phyloP scores from a whole-genome alignment of 2,797 vertebrate genomes.

The Xiphorhynchus erythropygius region DNA sequence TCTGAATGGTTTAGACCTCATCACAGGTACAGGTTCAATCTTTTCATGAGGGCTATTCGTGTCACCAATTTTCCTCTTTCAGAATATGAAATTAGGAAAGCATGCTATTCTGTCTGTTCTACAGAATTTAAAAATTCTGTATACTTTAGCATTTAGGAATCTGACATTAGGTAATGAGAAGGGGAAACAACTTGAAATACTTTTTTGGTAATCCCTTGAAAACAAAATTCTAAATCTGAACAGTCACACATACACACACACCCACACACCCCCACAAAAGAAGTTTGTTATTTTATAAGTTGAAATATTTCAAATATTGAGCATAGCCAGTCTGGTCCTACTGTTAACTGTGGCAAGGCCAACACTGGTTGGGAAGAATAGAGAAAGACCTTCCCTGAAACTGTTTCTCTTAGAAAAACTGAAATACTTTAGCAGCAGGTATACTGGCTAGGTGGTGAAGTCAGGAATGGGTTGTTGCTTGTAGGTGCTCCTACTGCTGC shows the following conservation, averaged over 20 bases:
- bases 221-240: background rate
- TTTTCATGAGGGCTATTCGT: background rate
- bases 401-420: background rate
- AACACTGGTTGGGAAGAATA: background rate
- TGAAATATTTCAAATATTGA: background rate
- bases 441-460: accelerated
- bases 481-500: background rate
- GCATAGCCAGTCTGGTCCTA: background rate
- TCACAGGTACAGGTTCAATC: background rate
- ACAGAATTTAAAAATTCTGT: background rate
- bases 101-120: background rate
- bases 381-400: background rate
- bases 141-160: background rate
- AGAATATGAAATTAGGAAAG: background rate
- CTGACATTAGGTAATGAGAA: background rate
- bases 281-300: background rate
- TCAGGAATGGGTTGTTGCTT: no score
- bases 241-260: background rate
- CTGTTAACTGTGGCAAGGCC: background rate
- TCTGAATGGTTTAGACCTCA: background rate
- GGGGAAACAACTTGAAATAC: background rate
- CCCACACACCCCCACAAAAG: no score
- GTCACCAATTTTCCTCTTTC: background rate
- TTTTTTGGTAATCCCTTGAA: background rate
- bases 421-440: background rate